These are phyloP conservation scores for Opisthocomus hoazin DNA, from an alignment of 2,113 vertebrate genomes.

Conservation along the genomic window DNA sequence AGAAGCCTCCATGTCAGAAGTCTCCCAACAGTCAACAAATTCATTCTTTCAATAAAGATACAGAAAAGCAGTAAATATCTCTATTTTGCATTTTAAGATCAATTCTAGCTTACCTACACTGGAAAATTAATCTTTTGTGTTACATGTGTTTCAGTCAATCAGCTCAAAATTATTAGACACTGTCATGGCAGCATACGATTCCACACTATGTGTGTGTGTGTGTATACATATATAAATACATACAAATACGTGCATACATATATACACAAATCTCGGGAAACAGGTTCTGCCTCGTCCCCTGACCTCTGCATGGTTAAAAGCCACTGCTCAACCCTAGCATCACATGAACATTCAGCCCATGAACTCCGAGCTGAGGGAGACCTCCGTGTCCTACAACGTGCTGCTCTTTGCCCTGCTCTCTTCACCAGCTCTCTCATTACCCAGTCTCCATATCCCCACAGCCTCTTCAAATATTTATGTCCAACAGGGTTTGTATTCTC, in stretches of 20 bases:
- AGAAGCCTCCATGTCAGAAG: not conserved
- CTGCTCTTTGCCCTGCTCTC: not conserved
- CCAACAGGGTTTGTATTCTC: not conserved
- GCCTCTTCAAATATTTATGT: not conserved
- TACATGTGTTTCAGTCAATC: not conserved
- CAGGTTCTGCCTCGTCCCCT: not conserved
- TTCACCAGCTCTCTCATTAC: rapidly evolving
- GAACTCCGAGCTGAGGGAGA: not conserved
- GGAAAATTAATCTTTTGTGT: not conserved
- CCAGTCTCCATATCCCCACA: not conserved
- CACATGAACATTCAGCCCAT: not conserved
- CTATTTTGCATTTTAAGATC: not conserved
- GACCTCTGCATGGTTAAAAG: not conserved
- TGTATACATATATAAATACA: not conserved
- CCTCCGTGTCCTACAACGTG: not conserved
- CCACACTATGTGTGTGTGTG: not conserved
- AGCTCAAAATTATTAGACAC: not conserved
- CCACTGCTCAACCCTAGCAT: not conserved
- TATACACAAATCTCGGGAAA: not conserved
- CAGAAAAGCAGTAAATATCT: not conserved
- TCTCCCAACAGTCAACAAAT: not conserved
- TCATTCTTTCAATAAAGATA: not conserved
- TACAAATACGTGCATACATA: not conserved
- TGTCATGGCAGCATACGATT: not conserved
- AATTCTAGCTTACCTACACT: not conserved